Base-by-base conservation (phyloP, 2,113 vertebrate species). In the Cyanoderma ruficeps region DNA sequence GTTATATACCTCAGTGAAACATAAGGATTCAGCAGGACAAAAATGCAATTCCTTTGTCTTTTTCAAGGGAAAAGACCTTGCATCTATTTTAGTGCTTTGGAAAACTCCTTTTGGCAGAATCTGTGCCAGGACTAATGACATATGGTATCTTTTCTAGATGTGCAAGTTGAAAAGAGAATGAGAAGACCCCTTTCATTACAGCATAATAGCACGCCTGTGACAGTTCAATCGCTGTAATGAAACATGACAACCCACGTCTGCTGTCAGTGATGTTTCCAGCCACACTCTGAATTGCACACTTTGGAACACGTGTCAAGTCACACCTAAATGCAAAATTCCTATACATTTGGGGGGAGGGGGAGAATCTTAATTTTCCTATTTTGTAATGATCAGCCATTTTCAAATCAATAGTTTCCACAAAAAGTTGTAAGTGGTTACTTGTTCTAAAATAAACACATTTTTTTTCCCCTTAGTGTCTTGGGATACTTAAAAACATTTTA, bases 111-210 rank as follows among this genome's bases (percentile, higher is more conserved):
- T 94, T 68, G 65, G 83, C 84, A 90, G 93, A 96, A 95, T 95
- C 83, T 91, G 86, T 93, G 97, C 87, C 95, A 93, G 87, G 76
- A 92, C 95, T 93, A 96, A 97, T 96, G 96, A 97, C 96, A 97
- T 89, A 86, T 41, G 75, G 88, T 95, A 94, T 94, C 94, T 94
- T 87, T 96, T 92, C 95, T 92, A 97, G 95, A 96, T 96, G 82
- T 96, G 85, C 86, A 96, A 97, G 89, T 92, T 90, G 94, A 96
- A 97, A 97, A 96, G 92, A 56, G 76, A 88, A 93, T 72, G 74
- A 96, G 93, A 96, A 82, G 96, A 93, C 89, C 96, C 89, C 96
- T 97, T 97, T 98, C 96, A 97, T 97, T 97, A 96, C 84, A 92
- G 88, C 86, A 93, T 94, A 97, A 96, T 94, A 96, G 94, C 97